Base-by-base conservation (phyloP, 2,888 invertebrate genomes). In the Sinelater perroti region DNA sequence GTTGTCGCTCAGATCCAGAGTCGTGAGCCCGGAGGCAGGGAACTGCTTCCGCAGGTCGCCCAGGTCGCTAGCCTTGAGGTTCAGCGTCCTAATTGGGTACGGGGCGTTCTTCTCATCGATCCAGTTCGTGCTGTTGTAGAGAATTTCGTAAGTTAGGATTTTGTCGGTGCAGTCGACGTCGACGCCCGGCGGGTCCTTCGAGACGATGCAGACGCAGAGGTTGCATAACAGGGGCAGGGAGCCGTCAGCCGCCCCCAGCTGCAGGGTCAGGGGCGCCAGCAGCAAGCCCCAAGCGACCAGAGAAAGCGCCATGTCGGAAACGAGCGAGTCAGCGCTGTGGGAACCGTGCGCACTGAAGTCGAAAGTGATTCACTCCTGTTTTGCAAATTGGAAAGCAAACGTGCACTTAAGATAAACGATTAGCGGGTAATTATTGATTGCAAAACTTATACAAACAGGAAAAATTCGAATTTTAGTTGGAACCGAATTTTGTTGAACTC, bases 1-100 rank as follows among this genome's bases (percentile, higher is more conserved):
- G 73, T 89, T 90, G 46, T 82, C 73, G 0, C 84, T 82, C 3
- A 92, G 78, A 66, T 87, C 85, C 17, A 92, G 71, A 18, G 81
- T 79, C 46, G 79, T 76, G 0, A 89, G 64, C 16, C 73, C 77
- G 58, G 72, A 78, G 1, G 78, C 72, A 0, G 87, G 86, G 8
- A 91, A 82, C 10, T 46, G 46, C 1, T 11, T 4, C 2, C 6
- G 1, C 11, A 57, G 10, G n/a, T 52, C 40, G 10, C 51, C 51
- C 3, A 52, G 10, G 14, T 46, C 38, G 1, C 40, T 46, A 4
- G 7, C 33, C 11, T 31, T 57, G n/a, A 57, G 33, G 3, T 26
- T 40, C 5, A 46, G 26, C 11, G 17, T 38, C 1, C 21, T 21
- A 2, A 46, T 24, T 3, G 40, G 33, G 26, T 46, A 45, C 10